Percentiles rank a stretch among this genome's conserved stretches.
Evolutionary conservation across 1,140 invertebrate genomes (phyloP).

Genomic region (Dinothrombium tinctorium): DNA sequence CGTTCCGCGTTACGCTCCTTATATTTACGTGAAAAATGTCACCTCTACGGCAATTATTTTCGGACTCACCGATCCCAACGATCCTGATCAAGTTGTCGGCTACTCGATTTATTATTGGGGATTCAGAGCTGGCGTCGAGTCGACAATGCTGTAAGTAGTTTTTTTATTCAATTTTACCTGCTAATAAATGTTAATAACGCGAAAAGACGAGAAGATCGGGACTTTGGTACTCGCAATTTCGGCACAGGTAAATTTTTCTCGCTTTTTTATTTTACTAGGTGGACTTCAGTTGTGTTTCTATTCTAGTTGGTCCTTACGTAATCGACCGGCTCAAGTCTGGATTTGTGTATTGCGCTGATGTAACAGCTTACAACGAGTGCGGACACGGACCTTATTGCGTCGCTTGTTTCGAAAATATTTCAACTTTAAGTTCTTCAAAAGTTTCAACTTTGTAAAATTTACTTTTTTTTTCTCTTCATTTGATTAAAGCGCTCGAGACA

Average conservation of each 20-base stretch:
- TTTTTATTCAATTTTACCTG: neutral
- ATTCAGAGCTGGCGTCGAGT: neutral
- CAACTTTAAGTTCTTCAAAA: too few species aligned
- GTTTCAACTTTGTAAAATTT: too few species aligned
- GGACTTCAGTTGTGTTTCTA: too few species aligned
- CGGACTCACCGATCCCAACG: slow-evolving; percentile 2
- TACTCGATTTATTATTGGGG: slow-evolving; percentile 7
- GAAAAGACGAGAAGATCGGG: neutral
- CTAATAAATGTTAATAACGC: neutral
- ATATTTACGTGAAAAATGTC: neutral
- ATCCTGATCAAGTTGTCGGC: neutral
- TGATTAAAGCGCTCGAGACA: too few species aligned
- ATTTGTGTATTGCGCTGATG: slow-evolving; percentile 5
- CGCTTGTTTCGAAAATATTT: slow-evolving; percentile 2
- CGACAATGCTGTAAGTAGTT: neutral
- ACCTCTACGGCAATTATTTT: neutral
- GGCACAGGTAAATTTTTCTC: too few species aligned
- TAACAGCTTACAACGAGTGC: slow-evolving; percentile 2
- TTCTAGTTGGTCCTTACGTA: slow-evolving; percentile 2
- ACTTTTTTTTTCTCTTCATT: too few species aligned
- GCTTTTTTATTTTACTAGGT: too few species aligned
- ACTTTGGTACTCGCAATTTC: slow-evolving; percentile 1
- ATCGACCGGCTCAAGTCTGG: slow-evolving; percentile 1
- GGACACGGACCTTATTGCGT: slow-evolving; percentile 5
- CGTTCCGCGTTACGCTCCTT: slow-evolving; percentile 1